A percentile compares a stretch with the other conserved stretches of the same genome.
These are phyloP conservation scores for Natrix natrix DNA, from an alignment of 2,797 vertebrate genomes.

Conservation along the genomic window DNA sequence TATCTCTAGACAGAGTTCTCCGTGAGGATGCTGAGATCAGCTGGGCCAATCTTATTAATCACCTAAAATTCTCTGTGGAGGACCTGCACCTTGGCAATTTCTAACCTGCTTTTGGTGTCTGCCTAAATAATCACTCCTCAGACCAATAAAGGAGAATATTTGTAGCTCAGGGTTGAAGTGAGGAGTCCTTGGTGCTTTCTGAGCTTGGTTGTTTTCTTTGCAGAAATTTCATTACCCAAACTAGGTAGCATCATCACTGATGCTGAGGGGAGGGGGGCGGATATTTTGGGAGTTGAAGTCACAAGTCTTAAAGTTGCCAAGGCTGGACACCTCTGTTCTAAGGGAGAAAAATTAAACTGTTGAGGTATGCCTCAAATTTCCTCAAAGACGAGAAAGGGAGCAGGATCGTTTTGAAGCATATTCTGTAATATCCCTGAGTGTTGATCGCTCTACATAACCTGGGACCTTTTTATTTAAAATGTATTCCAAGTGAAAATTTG, in stretches of 20 bases:
- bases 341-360: neutral
- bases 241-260: neutral
- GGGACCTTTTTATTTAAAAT: neutral
- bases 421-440: neutral
- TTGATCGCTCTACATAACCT: neutral
- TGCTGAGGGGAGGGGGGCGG: no score
- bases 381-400: neutral
- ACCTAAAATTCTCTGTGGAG: neutral
- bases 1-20: neutral
- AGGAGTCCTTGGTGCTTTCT: neutral
- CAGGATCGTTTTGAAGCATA: neutral
- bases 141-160: neutral
- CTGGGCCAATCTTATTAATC: conserved; percentile 20
- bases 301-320: no score
- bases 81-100: neutral
- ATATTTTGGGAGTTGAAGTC: no score
- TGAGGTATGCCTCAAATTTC: neutral
- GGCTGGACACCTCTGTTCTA: neutral
- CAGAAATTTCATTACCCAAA: neutral
- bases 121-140: neutral
- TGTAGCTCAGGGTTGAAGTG: neutral
- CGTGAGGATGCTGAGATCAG: conserved; percentile 2
- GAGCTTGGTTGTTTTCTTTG: neutral
- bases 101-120: neutral
- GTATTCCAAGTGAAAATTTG: neutral